Percentiles rank a stretch among this genome's conserved stretches.
Evolutionary conservation across 2,888 invertebrate species (phyloP).

Genomic region (Zootermopsis nevadensis): DNA sequence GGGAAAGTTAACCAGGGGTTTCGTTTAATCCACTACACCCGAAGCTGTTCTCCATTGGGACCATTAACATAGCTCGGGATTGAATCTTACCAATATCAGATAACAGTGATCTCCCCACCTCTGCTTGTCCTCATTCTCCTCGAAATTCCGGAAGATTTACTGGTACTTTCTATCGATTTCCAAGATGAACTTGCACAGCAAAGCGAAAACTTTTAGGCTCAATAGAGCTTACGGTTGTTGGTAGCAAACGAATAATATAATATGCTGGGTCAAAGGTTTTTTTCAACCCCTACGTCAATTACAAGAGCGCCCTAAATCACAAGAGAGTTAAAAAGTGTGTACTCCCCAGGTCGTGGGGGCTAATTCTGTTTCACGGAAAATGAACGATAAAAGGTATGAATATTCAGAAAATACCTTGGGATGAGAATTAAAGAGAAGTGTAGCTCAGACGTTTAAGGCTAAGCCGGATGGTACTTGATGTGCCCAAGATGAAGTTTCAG

Average conservation of each 20-base stretch:
- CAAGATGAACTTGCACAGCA: background rate
- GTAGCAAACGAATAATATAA: background rate
- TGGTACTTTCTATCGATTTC: background rate
- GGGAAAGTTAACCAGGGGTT: background rate
- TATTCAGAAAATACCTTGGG: too few relatives aligned
- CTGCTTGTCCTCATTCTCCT: background rate
- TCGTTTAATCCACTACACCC: background rate
- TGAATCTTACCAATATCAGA: background rate
- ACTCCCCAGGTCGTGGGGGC: too few relatives aligned
- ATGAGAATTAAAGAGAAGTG: too few relatives aligned
- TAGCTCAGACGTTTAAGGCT: too few relatives aligned
- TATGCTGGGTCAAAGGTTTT: background rate
- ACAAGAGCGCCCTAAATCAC: background rate
- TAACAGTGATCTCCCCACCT: background rate
- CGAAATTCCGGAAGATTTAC: background rate
- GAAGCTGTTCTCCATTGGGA: background rate
- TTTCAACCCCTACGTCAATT: background rate
- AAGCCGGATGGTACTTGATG: too few relatives aligned
- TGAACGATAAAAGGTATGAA: too few relatives aligned
- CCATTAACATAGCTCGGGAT: background rate
- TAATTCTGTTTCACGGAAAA: too few relatives aligned
- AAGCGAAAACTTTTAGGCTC: background rate
- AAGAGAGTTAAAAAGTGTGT: background rate
- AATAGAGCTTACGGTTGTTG: background rate
- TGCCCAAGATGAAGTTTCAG: too few relatives aligned